Percentiles rank a stretch among this genome's conserved stretches.
These are phyloP conservation scores for Gyps fulvus DNA, from an alignment of 2,113 vertebrate species.

Conservation along the genomic window DNA sequence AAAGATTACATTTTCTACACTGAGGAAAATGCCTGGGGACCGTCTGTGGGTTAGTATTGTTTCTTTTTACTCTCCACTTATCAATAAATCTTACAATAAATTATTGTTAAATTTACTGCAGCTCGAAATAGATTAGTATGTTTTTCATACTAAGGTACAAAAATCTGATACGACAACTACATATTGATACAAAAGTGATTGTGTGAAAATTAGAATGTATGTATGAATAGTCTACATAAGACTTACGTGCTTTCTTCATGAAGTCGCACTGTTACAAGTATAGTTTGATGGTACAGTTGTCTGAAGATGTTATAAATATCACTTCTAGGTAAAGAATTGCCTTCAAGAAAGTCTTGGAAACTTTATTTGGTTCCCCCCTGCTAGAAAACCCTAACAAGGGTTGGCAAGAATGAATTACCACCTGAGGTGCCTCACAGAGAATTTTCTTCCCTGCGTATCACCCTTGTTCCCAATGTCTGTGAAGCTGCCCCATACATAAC, in stretches of 20 bases:
- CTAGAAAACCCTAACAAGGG: background rate
- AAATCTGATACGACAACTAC: background rate
- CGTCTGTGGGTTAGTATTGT: background rate
- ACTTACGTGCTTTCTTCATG: accelerated
- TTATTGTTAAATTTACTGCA: background rate
- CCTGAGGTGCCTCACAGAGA: accelerated
- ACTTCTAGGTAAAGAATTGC: background rate
- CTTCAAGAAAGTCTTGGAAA: background rate
- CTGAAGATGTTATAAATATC: background rate
- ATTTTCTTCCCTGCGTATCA: background rate
- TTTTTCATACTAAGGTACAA: background rate
- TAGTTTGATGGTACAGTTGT: background rate
- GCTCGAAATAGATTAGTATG: background rate
- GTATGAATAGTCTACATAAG: background rate
- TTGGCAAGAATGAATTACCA: background rate
- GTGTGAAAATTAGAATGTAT: background rate
- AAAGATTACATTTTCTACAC: background rate
- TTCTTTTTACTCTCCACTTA: background rate
- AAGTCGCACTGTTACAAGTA: background rate
- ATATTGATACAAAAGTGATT: background rate
- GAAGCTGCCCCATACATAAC: background rate
- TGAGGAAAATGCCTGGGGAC: background rate
- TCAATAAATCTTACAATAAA: background rate
- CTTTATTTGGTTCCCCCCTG: background rate
- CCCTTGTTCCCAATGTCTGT: background rate